These are phyloP conservation scores for Semotilus atromaculatus DNA, from an alignment of 2,797 vertebrate species.

Conservation along the genomic window DNA sequence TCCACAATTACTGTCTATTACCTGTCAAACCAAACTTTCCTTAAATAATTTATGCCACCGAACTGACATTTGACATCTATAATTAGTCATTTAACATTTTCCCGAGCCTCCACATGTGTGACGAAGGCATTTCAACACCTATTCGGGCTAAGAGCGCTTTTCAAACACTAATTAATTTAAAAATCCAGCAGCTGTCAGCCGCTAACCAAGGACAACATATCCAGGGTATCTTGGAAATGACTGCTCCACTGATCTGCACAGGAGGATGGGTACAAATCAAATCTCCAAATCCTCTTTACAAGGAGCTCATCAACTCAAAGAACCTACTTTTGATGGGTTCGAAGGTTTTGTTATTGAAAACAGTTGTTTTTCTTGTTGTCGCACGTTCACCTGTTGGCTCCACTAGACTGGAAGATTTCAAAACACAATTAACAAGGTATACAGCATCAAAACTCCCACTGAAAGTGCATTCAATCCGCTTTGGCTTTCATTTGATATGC, in stretches of 20 bases:
- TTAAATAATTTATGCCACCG: neutral
- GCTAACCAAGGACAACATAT: conserved; percentile 37
- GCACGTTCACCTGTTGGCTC: neutral
- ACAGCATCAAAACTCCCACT: neutral
- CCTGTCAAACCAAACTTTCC: conserved; percentile 23
- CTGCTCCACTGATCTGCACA: conserved; percentile 8
- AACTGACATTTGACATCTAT: conserved; percentile 40
- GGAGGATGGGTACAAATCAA: conserved; percentile 3
- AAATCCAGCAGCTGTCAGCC: conserved; percentile 32
- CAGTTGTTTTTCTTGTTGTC: neutral
- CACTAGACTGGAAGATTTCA: neutral
- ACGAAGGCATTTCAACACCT: conserved; percentile 19
- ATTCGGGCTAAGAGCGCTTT: conserved; percentile 1
- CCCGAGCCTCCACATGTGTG: conserved; percentile 15
- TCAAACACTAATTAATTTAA: conserved; percentile 33
- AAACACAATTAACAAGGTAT: neutral
- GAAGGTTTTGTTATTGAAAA: neutral
- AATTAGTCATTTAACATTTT: conserved; percentile 41
- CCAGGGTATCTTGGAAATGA: conserved; percentile 11
- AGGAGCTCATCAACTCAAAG: neutral
- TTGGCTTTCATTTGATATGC: conserved; percentile 13
- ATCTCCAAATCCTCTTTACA: conserved; percentile 9
- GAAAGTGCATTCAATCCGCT: neutral
- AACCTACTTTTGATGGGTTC: neutral
- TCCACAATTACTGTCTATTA: conserved; percentile 23